Evolutionary conservation across 1,140 invertebrate genomes (phyloP), one percentile per base, ranked within the genome.

Genomic region (Limonius californicus): DNA sequence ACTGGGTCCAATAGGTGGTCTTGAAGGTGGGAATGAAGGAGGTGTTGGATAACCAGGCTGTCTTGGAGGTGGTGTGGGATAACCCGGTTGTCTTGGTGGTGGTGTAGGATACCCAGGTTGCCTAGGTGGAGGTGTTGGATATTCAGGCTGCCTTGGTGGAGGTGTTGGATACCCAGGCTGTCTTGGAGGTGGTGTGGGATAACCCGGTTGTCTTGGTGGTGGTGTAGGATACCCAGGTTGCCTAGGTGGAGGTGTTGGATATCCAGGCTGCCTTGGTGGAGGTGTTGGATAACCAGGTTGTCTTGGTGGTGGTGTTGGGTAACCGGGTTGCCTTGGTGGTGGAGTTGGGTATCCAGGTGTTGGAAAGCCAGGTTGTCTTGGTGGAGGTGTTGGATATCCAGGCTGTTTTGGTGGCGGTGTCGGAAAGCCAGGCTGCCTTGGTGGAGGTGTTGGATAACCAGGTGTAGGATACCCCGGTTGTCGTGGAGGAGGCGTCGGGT

Each of bases 1-100:
- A 19, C 69, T 67, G 30, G 70, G 68, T 32, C 67, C 62, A 16
- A 70, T 69, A 18, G 69, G 70, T 23, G 72, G 71, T 63, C 65
- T 57, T 20, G 61, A 53, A 45, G 65, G 58, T 14, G 65, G 45
- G 35, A 56, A 61, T 16, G 57, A 55, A 15, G 59, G 30, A 4
- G 66, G 66, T 35, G 35, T 58, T 45, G 55, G 59, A 14, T 54
- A 62, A 59, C 53, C 8, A 18, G 32, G 54, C 20, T 27, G 54
- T 45, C 2, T 14, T 43, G 14, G 43, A 7, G 58, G 45, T 14
- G 39, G 16, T 21, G 45, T 14, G 11, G n/a, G n/a, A 20, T 4
- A 32, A 6, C 4, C 4, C 11, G 27, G 27, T 6, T 11, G 27
- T 6, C 11, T 32, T 6, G 27, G 4, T 6, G 4, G 4, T 6